These are phyloP conservation scores for Hydroisotoma schaefferi DNA, from an alignment of 2,888 invertebrate species.

Conservation along the genomic window DNA sequence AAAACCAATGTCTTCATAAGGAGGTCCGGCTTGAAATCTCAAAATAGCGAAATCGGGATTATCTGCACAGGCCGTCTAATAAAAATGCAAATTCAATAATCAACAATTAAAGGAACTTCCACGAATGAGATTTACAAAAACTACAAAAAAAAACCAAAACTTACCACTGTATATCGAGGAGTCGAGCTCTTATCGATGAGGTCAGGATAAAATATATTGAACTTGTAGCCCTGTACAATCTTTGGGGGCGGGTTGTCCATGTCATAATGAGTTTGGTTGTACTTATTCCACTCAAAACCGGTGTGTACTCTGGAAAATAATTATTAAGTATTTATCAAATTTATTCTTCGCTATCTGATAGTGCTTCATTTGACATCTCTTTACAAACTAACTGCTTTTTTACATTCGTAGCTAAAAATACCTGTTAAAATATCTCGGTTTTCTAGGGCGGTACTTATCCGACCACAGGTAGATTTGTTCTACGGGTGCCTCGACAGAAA, in stretches of 20 bases:
- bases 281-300: constrained; percentile 99
- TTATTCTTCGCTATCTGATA: background rate
- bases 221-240: constrained; percentile 99
- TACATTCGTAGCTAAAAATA: constrained; percentile 48
- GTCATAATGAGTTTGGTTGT: constrained; percentile 99
- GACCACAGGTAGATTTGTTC: constrained; percentile 92
- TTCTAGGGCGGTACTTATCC: constrained; percentile 95
- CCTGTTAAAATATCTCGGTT: constrained; percentile 95
- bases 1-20: constrained; percentile 98
- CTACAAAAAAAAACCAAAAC: constrained; percentile 46
- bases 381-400: background rate
- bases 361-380: background rate
- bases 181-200: constrained; percentile 88
- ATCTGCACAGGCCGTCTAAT: constrained; percentile 81
- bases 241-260: constrained; percentile 99
- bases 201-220: constrained; percentile 99
- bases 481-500: constrained; percentile 82
- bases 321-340: background rate
- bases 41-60: constrained; percentile 93
- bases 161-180: constrained; percentile 86
- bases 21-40: constrained; percentile 95
- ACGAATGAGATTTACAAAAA: background rate
- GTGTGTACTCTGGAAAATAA: constrained; percentile 70
- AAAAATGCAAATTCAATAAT: constrained; percentile 10
- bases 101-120: background rate